Conservation (phyloP, 1,140 invertebrate species). For the Drosophila bocqueti region DNA sequence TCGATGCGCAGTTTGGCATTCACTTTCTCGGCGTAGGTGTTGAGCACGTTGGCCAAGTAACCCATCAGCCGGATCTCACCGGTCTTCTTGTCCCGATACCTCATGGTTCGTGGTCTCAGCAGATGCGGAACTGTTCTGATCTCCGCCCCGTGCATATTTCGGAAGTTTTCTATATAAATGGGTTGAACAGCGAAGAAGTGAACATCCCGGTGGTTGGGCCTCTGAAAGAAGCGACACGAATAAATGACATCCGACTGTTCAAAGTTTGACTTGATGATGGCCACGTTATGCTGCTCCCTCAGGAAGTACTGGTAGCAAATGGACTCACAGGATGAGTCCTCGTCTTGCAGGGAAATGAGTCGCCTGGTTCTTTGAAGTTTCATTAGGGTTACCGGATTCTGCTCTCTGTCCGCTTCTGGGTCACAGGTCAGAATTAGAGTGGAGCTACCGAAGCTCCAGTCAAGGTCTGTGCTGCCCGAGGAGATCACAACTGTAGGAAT, state of each 20-base stretch:
- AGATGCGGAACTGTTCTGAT: slow-evolving; percentile 32
- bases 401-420: slow-evolving; percentile 26
- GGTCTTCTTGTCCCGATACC: slow-evolving; percentile 15
- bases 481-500: slow-evolving; percentile 28
- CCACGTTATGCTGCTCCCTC: slow-evolving; percentile 60
- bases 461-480: slow-evolving; percentile 31
- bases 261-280: slow-evolving; percentile 40
- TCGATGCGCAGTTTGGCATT: slow-evolving; percentile 54
- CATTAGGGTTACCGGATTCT: slow-evolving; percentile 15
- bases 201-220: slow-evolving; percentile 20
- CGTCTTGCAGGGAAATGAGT: not conserved
- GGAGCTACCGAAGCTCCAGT: slow-evolving; percentile 48
- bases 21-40: slow-evolving; percentile 37
- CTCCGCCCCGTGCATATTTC: slow-evolving; percentile 41
- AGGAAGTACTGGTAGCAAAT: slow-evolving; percentile 39
- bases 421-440: slow-evolving; percentile 46
- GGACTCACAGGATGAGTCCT: not conserved
- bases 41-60: slow-evolving; percentile 47
- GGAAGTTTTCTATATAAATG: slow-evolving; percentile 63
- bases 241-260: slow-evolving; percentile 17
- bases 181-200: not conserved
- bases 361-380: slow-evolving; percentile 48
- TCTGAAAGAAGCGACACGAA: slow-evolving; percentile 48
- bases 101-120: slow-evolving; percentile 51
- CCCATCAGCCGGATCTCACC: slow-evolving; percentile 41